Percentiles rank a stretch among this genome's conserved stretches.
These are phyloP conservation scores for Latrodectus geometricus DNA, from an alignment of 1,140 invertebrate species.

Conservation along the genomic window DNA sequence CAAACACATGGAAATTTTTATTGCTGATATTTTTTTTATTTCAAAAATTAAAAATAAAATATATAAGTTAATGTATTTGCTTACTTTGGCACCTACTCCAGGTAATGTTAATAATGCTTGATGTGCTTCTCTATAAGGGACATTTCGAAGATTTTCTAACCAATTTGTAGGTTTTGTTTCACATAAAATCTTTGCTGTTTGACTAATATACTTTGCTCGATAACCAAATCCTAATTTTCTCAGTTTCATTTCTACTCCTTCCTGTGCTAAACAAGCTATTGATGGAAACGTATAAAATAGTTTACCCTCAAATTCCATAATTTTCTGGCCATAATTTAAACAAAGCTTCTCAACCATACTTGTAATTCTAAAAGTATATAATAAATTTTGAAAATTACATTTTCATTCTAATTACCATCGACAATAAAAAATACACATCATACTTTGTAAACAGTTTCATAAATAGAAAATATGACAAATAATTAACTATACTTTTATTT, in stretches of 20 bases:
- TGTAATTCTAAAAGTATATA: conserved; percentile 77
- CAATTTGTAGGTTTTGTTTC: conserved; percentile 78
- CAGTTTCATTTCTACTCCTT: conserved; percentile 78
- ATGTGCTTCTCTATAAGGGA: conserved; percentile 81
- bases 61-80: conserved; percentile 17
- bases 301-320: conserved; percentile 76
- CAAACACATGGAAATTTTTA: background rate
- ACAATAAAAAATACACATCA: background rate
- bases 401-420: too few relatives aligned
- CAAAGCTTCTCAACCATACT: conserved; percentile 94
- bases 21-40: background rate
- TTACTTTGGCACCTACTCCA: conserved; percentile 79
- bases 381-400: too few relatives aligned
- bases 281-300: conserved; percentile 86
- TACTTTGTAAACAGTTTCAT: background rate
- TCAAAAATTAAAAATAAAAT: background rate
- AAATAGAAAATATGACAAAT: background rate
- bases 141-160: conserved; percentile 77
- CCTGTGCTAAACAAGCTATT: conserved; percentile 75
- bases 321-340: conserved; percentile 81
- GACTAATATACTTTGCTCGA: conserved; percentile 85
- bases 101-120: conserved; percentile 80
- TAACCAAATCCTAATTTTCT: conserved; percentile 90
- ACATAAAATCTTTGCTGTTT: conserved; percentile 78
- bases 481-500: background rate